Base-by-base conservation (phyloP, 2,797 vertebrate genomes). In the Eurystomus glaucurus region DNA sequence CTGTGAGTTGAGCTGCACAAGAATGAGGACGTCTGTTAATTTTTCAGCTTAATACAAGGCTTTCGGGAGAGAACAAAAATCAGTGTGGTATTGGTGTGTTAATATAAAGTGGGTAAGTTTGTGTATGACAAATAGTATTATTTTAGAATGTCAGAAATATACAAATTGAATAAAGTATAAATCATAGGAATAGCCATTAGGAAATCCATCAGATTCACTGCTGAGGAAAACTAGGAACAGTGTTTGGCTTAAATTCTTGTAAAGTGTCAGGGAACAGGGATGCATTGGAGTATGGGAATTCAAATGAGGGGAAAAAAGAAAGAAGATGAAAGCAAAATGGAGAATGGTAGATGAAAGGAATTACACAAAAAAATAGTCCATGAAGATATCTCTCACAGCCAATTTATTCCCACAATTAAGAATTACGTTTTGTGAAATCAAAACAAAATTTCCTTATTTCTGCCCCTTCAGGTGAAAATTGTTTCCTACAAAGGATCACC, bases 181-280 rank as follows among this genome's bases (percentile, higher is more conserved):
- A 77, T 92, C 22, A 87, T 54, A 86, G 37, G 46, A 95, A 80
- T 26, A 90, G 19, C 50, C 62, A 26, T 87, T 64, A 93, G 71
- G 51, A 90, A 97, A 96, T 70, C 66, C 62, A 88, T 87, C 48
- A 86, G 46, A 6, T 94, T 93, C 43, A 81, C 58, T 94, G 31
- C 52, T 95, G 88, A 76, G 39, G 75, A 95, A 97, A 91, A 69
- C 43, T 86, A 58, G 22, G 25, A 17, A 79, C 7, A 58, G 3
- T 62, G 39, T 85, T 93, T 95, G 66, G 26, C 64, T 71, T 95
- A 80, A 93, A 85, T 86, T 78, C 77, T 48, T 41, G 68, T 46
- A 3, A 3, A 77, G 26, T 81, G 45, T 76, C 60, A 76, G 54
- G 82, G 26, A 90, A 65, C 5, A 64, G 35, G 62, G 75, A 39